phyloP scores from a whole-genome alignment of 2,888 invertebrate species.

The Lasioglossum oenotherae region DNA sequence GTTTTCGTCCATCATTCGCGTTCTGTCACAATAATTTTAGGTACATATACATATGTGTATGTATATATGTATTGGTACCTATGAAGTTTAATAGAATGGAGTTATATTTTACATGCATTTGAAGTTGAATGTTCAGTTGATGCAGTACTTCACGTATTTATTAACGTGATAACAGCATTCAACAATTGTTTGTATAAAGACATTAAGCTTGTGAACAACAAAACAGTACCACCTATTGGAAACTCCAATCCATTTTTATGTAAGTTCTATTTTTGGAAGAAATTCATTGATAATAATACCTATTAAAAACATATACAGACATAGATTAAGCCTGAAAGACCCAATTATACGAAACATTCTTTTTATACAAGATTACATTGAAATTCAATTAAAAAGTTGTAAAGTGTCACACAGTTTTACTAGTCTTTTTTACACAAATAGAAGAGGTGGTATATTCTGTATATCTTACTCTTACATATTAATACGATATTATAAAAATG shows the following conservation, averaged over 20 bases:
- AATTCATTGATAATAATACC: slow-evolving; percentile 23
- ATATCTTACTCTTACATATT: slow-evolving; percentile 34
- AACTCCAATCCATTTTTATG: slow-evolving; percentile 33
- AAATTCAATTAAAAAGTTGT: slow-evolving; percentile 31
- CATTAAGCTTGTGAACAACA: slow-evolving; percentile 27
- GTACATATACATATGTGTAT: slow-evolving; percentile 49
- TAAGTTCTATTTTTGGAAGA: slow-evolving; percentile 48
- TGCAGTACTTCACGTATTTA: slow-evolving; percentile 22
- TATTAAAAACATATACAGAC: slow-evolving; percentile 12
- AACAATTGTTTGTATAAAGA: slow-evolving; percentile 42
- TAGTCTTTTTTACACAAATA: slow-evolving; percentile 45
- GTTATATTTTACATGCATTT: slow-evolving; percentile 61
- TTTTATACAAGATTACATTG: slow-evolving; percentile 28
- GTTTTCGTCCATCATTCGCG: slow-evolving; percentile 42
- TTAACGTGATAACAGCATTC: slow-evolving; percentile 26
- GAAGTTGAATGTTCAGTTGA: slow-evolving; percentile 55
- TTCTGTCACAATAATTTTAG: slow-evolving; percentile 35
- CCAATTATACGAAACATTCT: slow-evolving; percentile 24
- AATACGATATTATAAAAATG: slow-evolving; percentile 31
- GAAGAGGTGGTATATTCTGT: slow-evolving; percentile 19
- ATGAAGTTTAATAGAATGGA: slow-evolving; percentile 48
- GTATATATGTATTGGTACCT: slow-evolving; percentile 48
- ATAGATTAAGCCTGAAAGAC: slow-evolving; percentile 26
- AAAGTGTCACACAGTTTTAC: slow-evolving; percentile 28
- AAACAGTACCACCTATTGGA: slow-evolving; percentile 25